Conservation (phyloP, 37 sponge, comb jelly and placozoan genomes). For the Beroe ovata region DNA sequence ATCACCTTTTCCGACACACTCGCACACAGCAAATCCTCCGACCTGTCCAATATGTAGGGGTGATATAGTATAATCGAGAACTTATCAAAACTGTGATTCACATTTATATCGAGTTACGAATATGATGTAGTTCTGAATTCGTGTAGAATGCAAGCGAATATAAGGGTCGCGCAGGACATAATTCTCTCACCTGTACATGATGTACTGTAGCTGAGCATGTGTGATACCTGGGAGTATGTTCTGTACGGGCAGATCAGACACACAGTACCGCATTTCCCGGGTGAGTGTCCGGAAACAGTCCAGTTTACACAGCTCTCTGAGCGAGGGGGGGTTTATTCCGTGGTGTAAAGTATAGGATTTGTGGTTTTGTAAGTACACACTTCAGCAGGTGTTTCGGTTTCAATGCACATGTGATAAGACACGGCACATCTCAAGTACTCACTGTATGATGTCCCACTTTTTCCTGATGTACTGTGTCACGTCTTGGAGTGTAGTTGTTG, state of each 20-base stretch:
- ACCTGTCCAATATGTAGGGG: too few relatives aligned
- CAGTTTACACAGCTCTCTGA: conserved; percentile 30
- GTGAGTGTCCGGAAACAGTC: conserved; percentile 59
- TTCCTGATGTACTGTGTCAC: not conserved
- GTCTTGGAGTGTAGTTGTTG: not conserved
- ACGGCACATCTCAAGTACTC: too few relatives aligned
- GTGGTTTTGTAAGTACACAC: too few relatives aligned
- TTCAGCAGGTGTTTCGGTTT: too few relatives aligned
- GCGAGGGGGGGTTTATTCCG: not conserved
- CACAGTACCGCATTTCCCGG: conserved; percentile 11
- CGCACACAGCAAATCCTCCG: conserved; percentile 58
- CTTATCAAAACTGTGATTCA: too few relatives aligned
- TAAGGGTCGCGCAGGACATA: too few relatives aligned
- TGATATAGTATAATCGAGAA: too few relatives aligned
- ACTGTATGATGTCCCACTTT: conserved; percentile 33
- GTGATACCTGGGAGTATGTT: conserved; percentile 37
- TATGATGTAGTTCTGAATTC: too few relatives aligned
- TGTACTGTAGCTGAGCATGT: not conserved
- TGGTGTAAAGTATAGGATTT: too few relatives aligned
- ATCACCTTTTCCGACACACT: conserved; percentile 24
- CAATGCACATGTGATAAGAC: too few relatives aligned
- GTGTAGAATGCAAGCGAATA: too few relatives aligned
- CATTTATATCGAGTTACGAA: too few relatives aligned
- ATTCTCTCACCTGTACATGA: conserved; percentile 30
- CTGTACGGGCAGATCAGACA: conserved; percentile 18